phyloP scores from a whole-genome alignment of 2,888 invertebrate genomes.

The Chloromyia formosa region DNA sequence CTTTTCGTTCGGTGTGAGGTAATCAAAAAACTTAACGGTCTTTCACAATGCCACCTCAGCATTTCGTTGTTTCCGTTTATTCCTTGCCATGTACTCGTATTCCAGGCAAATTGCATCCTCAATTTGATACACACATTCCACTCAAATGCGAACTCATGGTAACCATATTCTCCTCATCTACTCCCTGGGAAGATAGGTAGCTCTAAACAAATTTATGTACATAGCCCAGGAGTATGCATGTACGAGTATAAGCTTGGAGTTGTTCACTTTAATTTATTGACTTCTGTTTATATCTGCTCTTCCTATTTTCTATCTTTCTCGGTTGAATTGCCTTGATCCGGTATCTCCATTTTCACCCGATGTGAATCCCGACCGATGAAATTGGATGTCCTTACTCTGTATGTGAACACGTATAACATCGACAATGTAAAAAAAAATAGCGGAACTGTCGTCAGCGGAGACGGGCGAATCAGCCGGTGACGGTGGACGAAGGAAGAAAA shows the following conservation, averaged over 20 bases:
- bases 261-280: constrained; percentile 47
- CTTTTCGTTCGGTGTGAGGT: too few relatives aligned
- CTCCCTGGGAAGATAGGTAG: constrained; percentile 29
- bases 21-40: neutral
- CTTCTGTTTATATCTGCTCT: constrained; percentile 45
- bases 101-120: constrained; percentile 27
- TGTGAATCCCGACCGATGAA: neutral
- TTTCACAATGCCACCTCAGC: neutral
- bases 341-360: neutral
- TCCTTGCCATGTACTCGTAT: neutral
- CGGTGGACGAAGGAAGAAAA: constrained; percentile 52
- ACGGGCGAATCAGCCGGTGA: neutral
- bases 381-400: too few relatives aligned
- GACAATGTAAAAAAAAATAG: constrained; percentile 3
- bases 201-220: constrained; percentile 46
- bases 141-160: constrained; percentile 33
- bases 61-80: neutral
- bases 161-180: constrained; percentile 29
- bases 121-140: neutral
- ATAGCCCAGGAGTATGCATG: neutral
- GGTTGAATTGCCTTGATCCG: constrained; percentile 37
- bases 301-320: constrained; percentile 25
- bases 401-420: neutral
- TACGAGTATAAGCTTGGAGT: neutral
- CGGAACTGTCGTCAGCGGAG: constrained; percentile 21